Base-by-base conservation (phyloP, 2,113 vertebrate genomes). In the Actinemys pallida region DNA sequence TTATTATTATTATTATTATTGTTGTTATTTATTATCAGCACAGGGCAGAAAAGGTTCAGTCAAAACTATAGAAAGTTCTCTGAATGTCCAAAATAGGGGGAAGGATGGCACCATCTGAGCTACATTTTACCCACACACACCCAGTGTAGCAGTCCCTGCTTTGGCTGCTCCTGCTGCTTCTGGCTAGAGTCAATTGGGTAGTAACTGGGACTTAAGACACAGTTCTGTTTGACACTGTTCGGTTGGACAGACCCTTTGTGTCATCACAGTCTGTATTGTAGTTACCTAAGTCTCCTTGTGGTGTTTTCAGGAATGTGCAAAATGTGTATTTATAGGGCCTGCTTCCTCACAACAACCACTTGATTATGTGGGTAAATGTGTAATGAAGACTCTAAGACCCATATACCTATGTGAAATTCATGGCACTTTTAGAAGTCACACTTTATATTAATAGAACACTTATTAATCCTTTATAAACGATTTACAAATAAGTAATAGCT, bases 281-380 rank as follows among this genome's bases (percentile, higher is more conserved):
- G 3, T 3, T n/a, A 75, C 50, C 52, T n/a, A 11, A 0, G 0
- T 49, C 76, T 49, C 25, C 53, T 16, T 10, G 8, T 45, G 72
- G 6, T 50, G 20, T 13, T 2, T 0, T 65, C 7, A 5, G 85
- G 25, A 42, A 1, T 0, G 0, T 1, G 0, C 13, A 72, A 42
- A 16, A 29, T 59, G 20, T 54, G 10, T 19, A 4, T 35, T 31
- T 8, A 22, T 27, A 9, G 39, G 45, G 49, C 0, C 0, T 11
- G 10, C 35, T 89, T 56, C 53, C 35, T 16, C 42, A 19, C 5
- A 54, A 47, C 3, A 75, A 3, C 3, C 0, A 0, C 8, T 79
- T 82, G 50, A 42, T 39, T 84, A 27, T 80, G 52, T 39, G 22
- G 35, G 10, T 82, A 45, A 92, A 89, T 42, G 45, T 2, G 29